Evolutionary conservation across 2,888 invertebrate genomes (phyloP), one percentile per base, ranked within the genome.

Genomic region (Candidula unifasciata): DNA sequence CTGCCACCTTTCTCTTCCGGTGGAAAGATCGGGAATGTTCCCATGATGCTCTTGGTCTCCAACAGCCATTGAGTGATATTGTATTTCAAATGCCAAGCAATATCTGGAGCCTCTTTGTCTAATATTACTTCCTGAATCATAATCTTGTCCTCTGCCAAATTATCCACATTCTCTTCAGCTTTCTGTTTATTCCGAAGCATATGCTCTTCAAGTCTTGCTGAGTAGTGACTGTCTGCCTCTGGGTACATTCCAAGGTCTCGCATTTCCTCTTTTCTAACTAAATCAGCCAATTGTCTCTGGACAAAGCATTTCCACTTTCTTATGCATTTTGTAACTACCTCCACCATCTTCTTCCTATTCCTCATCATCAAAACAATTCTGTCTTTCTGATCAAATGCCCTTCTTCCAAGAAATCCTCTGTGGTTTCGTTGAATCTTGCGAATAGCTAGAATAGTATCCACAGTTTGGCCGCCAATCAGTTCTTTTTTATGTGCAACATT

Each of bases 51-150:
- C 24, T 68, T 76, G 3, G 44, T 44, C n/a, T 85, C 85, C 21
- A 85, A 33, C n/a, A 85, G 66, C 81, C 81, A 81, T 54, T 85
- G 85, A 6, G 54, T 77, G 37, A 83, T 83, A n/a, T 77, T 83
- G 27, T 83, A 79, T 16, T 79, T 78, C 37, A 83, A 30, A 13
- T 21, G 24, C 79, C 71, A 68, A 5, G 83, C 83, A 73, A 83
- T 78, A 44, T 64, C 35, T 13, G 54, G 64, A 2, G 79, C 83
- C 44, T 83, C 83, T 3, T 44, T 37, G 33, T 35, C 16, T 16
- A 79, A 37, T 2, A 83, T 35, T 30, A 21, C n/a, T 8, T 60
- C 73, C n/a, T 83, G 79, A 2, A 18, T 27, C 1, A 68, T 35
- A 6, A n/a, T 13, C 30, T 21, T 79, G n/a, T 83, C 83, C 16